Evolutionary conservation across 2,888 invertebrate genomes (phyloP).

Genomic region (Cephus rjabovi): DNA sequence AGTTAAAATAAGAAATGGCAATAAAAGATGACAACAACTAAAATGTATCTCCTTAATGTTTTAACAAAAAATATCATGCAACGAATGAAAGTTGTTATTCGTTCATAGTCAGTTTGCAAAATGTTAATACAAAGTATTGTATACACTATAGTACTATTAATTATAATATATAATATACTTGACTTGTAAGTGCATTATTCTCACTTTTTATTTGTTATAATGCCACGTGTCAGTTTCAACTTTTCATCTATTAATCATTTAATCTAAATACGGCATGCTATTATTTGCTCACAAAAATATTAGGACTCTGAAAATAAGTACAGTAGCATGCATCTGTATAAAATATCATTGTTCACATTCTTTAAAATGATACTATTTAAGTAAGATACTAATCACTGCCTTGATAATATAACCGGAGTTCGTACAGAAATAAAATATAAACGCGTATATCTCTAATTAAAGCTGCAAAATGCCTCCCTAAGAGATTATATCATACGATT

Average conservation of each 20-base stretch:
- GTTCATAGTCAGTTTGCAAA: conserved; percentile 8
- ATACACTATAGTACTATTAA: conserved; percentile 9
- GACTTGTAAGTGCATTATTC: conserved; percentile 2
- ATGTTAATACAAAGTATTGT: neutral
- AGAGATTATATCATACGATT: conserved; percentile 5
- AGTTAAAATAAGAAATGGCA: conserved; percentile 23
- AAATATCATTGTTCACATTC: neutral
- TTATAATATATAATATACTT: conserved; percentile 7
- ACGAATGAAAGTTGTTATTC: conserved; percentile 10
- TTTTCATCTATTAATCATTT: neutral
- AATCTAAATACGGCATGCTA: neutral
- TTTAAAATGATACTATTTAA: conserved; percentile 11
- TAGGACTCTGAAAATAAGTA: neutral
- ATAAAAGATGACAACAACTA: conserved; percentile 7
- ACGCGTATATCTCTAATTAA: conserved; percentile 17
- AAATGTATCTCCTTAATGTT: neutral
- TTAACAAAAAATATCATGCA: conserved; percentile 12
- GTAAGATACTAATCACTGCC: conserved; percentile 19
- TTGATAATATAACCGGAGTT: conserved; percentile 8
- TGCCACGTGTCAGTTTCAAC: neutral
- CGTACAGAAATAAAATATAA: conserved; percentile 14
- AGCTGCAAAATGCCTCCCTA: conserved; percentile 17
- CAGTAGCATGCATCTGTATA: neutral
- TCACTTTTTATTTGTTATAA: neutral
- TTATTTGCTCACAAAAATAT: neutral